A percentile compares a stretch with the other conserved stretches of the same genome.
phyloP scores from a whole-genome alignment of 2,888 invertebrate species.

The Mactromeris polynyma region DNA sequence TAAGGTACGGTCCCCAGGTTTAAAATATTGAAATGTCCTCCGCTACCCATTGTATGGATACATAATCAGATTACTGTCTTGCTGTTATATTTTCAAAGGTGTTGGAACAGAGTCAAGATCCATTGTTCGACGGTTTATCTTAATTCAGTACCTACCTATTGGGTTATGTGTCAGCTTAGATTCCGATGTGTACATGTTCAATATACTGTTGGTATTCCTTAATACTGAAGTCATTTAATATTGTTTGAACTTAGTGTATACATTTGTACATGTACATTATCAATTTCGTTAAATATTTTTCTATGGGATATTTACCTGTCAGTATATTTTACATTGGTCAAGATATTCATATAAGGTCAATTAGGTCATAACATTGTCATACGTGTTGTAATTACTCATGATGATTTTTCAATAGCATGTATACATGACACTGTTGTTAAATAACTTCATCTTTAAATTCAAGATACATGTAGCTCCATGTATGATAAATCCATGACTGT shows the following conservation, averaged over 20 bases:
- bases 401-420: too few species aligned
- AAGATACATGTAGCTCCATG: too few species aligned
- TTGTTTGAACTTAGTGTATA: background rate
- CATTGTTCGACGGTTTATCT: background rate
- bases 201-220: background rate
- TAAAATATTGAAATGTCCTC: constrained; percentile 6
- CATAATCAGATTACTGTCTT: background rate
- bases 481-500: too few species aligned
- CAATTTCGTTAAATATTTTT: background rate
- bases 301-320: background rate
- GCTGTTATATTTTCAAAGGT: background rate
- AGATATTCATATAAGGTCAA: too few species aligned
- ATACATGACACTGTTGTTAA: too few species aligned
- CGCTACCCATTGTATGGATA: background rate
- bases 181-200: background rate
- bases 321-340: background rate
- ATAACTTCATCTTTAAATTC: too few species aligned
- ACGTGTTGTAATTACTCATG: too few species aligned
- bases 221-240: background rate
- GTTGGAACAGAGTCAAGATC: constrained; percentile 9
- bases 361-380: too few species aligned
- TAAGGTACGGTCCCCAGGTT: background rate
- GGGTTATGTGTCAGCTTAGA: background rate
- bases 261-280: background rate
- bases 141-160: constrained; percentile 3